Evolutionary conservation across 2,113 vertebrate genomes (phyloP), one percentile per base, ranked within the genome.

Genomic region (Percopsis transmontana): DNA sequence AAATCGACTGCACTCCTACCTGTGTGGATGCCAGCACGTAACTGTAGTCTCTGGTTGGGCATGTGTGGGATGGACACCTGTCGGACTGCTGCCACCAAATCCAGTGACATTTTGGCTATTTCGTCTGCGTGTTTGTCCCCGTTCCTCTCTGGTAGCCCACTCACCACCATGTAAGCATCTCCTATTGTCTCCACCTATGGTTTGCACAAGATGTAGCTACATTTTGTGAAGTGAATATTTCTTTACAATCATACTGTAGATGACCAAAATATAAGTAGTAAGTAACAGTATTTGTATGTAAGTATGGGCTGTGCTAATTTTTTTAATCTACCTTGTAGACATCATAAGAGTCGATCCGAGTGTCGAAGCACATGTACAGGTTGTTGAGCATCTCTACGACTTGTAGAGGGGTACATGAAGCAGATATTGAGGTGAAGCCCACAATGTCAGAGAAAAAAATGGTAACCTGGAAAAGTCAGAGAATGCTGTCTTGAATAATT

Each of bases 361-460:
- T 95, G 85, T 96, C 95, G 15, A 96, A 96, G 74, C 94, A 96
- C 86, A 94, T 40, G 12, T 95, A 95, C 4, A 95, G 90, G 13
- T 93, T 94, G 88, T 96, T 96, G 72, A 96, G 92, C 94, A 95
- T 95, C 87, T 94, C 92, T 5, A 95, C 95, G 18, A 96, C 94
- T 79, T 96, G 93, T 53, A 96, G 41, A 41, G 95, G 93, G n/a
- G 89, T 89, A 4, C 95, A 96, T 62, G 94, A 95, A 0, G 96
- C 96, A 7, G 95, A 94, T 38, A 96, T 95, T 2, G 87, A 82
- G 0, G 95, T 97, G 89, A 96, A 95, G 16, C 94, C 94, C 70
- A 96, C 95, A 0, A 96, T 92, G 78, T 96, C 95, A 0, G 95
- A 96, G 91, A 97, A 97, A 9, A 96, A 96, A 66, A 96, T 95